phyloP scores from a whole-genome alignment of 2,888 invertebrate genomes.

The Sphaerophoria rueppellii region DNA sequence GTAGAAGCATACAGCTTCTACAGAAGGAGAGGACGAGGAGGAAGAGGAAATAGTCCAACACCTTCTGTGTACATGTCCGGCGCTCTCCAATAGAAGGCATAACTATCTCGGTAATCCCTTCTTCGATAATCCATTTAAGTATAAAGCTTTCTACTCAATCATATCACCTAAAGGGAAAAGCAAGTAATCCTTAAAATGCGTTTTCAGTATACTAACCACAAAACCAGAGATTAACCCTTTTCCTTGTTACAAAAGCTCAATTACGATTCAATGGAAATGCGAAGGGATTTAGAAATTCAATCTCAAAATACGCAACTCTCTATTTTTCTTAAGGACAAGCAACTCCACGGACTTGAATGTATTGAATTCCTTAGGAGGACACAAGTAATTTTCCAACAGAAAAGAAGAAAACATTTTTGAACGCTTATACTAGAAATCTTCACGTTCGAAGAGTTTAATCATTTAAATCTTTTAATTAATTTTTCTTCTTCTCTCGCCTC shows the following conservation, averaged over 20 bases:
- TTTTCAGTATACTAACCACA: conserved; percentile 24
- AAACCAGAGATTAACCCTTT: conserved; percentile 1
- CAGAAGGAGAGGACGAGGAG: no score
- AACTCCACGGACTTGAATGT: no score
- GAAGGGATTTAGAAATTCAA: conserved; percentile 49
- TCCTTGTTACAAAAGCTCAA: conserved; percentile 37
- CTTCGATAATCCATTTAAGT: conserved; percentile 49
- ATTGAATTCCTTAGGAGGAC: no score
- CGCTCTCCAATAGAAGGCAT: no score
- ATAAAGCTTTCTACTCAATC: conserved; percentile 51
- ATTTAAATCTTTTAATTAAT: conserved; percentile 66
- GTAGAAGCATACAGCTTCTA: no score
- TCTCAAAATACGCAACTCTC: neutral
- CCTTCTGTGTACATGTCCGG: no score
- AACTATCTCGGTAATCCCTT: no score
- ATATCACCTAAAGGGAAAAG: conserved; percentile 36
- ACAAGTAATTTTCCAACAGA: no score
- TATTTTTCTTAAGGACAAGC: no score
- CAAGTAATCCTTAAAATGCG: neutral
- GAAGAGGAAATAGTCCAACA: no score
- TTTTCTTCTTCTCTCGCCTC: conserved; percentile 34
- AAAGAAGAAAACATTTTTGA: neutral
- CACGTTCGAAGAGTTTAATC: conserved; percentile 58
- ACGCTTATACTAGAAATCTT: conserved; percentile 15
- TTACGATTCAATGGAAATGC: conserved; percentile 53